These are phyloP conservation scores for Eclectus roratus DNA, from an alignment of 2,113 vertebrate genomes.

Conservation along the genomic window DNA sequence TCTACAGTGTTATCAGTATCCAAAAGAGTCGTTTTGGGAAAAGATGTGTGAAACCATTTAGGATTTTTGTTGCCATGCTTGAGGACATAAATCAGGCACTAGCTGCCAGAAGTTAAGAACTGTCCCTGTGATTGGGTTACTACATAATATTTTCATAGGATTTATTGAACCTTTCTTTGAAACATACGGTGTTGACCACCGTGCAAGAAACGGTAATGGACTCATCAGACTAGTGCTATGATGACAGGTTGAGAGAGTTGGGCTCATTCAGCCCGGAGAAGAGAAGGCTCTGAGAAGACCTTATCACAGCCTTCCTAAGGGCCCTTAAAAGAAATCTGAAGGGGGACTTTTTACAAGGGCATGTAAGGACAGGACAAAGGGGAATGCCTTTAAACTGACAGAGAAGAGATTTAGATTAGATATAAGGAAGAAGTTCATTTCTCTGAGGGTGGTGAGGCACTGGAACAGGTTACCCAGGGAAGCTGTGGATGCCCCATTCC, in stretches of 20 bases:
- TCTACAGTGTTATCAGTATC: neutral
- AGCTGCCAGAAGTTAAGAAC: neutral
- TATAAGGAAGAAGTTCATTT: neutral
- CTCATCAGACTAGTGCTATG: neutral
- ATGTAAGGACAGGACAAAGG: neutral
- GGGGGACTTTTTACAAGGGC: neutral
- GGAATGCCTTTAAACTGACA: neutral
- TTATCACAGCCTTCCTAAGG: neutral
- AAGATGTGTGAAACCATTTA: neutral
- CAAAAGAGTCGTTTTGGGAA: neutral
- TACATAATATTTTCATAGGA: neutral
- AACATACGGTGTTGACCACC: neutral
- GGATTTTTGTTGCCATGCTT: neutral
- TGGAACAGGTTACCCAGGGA: neutral
- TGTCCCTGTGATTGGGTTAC: neutral
- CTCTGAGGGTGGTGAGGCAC: neutral
- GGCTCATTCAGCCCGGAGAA: neutral
- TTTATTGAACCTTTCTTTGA: neutral
- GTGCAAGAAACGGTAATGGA: neutral
- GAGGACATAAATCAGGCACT: neutral
- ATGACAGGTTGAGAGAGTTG: neutral
- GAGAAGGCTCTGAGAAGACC: neutral
- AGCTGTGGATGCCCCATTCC: neutral
- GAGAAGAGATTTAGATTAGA: neutral
- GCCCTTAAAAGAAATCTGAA: neutral